phyloP scores from a whole-genome alignment of 23 tunicate species.

The Aplidium turbinatum region DNA sequence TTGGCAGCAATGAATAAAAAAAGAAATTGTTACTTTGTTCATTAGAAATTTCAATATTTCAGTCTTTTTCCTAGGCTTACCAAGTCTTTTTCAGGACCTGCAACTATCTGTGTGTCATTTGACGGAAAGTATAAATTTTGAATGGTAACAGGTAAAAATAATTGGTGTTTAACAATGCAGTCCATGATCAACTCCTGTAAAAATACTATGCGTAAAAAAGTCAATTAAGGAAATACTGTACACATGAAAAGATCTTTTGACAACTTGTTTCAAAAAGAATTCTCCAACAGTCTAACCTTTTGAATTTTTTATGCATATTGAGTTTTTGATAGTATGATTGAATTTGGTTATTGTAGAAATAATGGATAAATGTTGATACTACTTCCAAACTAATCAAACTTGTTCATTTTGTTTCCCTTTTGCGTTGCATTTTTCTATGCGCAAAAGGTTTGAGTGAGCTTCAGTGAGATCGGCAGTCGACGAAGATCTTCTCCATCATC shows the following conservation, averaged over 20 bases:
- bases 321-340: too few relatives aligned
- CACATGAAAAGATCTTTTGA: too few relatives aligned
- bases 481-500: conserved; percentile 11
- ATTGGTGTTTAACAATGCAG: conserved; percentile 13
- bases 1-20: too few relatives aligned
- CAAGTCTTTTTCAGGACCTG: conserved; percentile 35
- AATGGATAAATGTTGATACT: too few relatives aligned
- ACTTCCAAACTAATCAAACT: conserved; percentile 24
- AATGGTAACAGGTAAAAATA: conserved; percentile 9
- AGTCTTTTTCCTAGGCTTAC: conserved; percentile 24
- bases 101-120: conserved; percentile 26
- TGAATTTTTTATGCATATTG: too few relatives aligned
- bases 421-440: conserved; percentile 32
- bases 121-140: neutral
- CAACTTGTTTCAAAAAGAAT: too few relatives aligned
- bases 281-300: too few relatives aligned
- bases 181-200: conserved; percentile 34
- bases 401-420: conserved; percentile 53
- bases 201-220: too few relatives aligned
- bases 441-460: conserved; percentile 51
- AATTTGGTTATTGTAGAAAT: too few relatives aligned
- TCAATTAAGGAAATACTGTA: too few relatives aligned
- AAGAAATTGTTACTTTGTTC: too few relatives aligned
- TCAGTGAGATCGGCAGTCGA: conserved; percentile 2
- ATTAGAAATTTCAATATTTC: too few relatives aligned